These are phyloP conservation scores for Gallinago media DNA, from an alignment of 2,113 vertebrate genomes.

Conservation along the genomic window DNA sequence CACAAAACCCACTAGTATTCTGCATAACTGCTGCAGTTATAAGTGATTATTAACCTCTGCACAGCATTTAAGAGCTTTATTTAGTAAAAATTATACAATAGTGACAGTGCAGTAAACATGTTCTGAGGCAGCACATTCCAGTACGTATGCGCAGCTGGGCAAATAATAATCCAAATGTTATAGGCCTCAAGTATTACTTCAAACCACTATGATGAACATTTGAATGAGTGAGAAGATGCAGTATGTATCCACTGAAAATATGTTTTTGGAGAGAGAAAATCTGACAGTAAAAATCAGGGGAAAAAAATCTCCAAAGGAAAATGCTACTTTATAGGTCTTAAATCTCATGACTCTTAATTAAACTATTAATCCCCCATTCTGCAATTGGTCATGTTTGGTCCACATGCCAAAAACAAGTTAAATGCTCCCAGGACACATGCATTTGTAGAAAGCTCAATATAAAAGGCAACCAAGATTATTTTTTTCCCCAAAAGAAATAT, in stretches of 20 bases:
- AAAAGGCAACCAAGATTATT: not conserved
- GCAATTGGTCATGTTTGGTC: not conserved
- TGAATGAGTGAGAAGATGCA: not conserved
- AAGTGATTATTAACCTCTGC: constrained; percentile 13
- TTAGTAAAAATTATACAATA: constrained; percentile 25
- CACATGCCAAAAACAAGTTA: not conserved
- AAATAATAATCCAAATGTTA: not conserved
- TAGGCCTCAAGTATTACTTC: not conserved
- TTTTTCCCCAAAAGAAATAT: not conserved
- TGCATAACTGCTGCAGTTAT: not conserved
- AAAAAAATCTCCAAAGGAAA: not conserved
- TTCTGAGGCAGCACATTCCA: constrained; percentile 1
- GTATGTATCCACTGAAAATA: not conserved
- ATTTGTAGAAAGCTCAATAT: not conserved
- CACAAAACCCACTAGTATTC: not conserved
- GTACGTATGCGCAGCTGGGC: not conserved
- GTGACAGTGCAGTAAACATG: not conserved
- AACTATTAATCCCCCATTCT: constrained; percentile 3
- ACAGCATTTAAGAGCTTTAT: not conserved
- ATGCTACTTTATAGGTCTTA: not conserved
- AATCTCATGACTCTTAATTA: constrained; percentile 2
- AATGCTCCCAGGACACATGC: not conserved
- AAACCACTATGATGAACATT: not conserved
- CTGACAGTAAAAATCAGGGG: not conserved
- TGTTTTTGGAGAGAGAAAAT: not conserved